These are phyloP conservation scores for Salmo trutta DNA, from an alignment of 2,797 vertebrate genomes.

Conservation along the genomic window DNA sequence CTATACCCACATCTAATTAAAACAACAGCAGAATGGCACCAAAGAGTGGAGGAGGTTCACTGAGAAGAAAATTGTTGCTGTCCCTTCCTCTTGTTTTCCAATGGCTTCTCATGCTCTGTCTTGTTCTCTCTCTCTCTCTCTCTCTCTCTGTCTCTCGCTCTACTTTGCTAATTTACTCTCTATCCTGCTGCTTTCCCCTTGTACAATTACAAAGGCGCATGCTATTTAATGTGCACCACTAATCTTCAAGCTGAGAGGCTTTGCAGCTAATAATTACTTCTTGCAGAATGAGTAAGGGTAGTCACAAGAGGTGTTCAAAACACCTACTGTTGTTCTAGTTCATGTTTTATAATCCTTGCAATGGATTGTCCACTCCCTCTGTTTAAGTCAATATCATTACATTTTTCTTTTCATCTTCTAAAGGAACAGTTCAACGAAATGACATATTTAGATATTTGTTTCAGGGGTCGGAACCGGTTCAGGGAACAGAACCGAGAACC, in stretches of 20 bases:
- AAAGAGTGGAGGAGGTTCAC: constrained; percentile 41
- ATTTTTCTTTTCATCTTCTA: neutral
- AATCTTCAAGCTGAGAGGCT: constrained; percentile 83
- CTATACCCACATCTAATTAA: constrained; percentile 64
- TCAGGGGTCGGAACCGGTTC: too few species aligned
- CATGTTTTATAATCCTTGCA: constrained; percentile 64
- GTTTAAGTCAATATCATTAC: constrained; percentile 50
- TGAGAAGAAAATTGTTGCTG: constrained; percentile 52
- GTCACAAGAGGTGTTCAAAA: constrained; percentile 75
- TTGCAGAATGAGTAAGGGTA: constrained; percentile 80
- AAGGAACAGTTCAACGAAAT: neutral
- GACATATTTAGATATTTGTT: neutral
- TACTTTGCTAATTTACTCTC: constrained; percentile 79
- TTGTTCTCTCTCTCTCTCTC: neutral
- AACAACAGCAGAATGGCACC: constrained; percentile 57
- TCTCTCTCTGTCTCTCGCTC: neutral
- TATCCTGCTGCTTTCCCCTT: constrained; percentile 80
- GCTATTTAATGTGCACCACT: constrained; percentile 86
- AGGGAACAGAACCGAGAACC: too few species aligned
- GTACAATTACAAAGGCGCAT: constrained; percentile 86
- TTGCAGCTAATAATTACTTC: constrained; percentile 88
- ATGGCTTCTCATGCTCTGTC: neutral
- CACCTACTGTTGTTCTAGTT: constrained; percentile 68
- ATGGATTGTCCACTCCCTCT: constrained; percentile 41
- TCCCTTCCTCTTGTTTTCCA: neutral